phyloP scores from a whole-genome alignment of 2,888 invertebrate genomes.

The Heliconius sara region DNA sequence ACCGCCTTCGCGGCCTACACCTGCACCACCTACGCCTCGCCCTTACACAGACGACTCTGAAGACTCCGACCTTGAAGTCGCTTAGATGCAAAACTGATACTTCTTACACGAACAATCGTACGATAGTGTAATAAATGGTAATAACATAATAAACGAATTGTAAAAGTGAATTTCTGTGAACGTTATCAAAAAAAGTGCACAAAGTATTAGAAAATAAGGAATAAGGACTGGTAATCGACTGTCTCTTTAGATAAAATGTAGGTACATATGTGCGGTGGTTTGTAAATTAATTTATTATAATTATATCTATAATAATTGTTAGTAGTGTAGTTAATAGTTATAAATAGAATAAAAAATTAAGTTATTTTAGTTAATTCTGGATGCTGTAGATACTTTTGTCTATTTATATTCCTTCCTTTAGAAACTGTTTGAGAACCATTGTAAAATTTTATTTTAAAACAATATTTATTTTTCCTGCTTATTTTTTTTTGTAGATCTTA shows the following conservation, averaged over 20 bases:
- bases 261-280: not conserved
- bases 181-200: slow-evolving; percentile 37
- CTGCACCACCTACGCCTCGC: slow-evolving; percentile 66
- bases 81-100: slow-evolving; percentile 74
- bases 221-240: slow-evolving; percentile 31
- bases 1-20: slow-evolving; percentile 53
- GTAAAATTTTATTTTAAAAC: not conserved
- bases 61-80: slow-evolving; percentile 92
- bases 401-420: not conserved
- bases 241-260: slow-evolving; percentile 15
- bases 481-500: not conserved
- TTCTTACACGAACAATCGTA: not conserved
- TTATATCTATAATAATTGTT: slow-evolving; percentile 23
- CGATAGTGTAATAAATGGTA: not conserved
- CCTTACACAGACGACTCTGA: slow-evolving; percentile 87
- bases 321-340: slow-evolving; percentile 11
- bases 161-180: slow-evolving; percentile 31
- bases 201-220: slow-evolving; percentile 38
- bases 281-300: slow-evolving; percentile 16
- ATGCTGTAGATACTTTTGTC: not conserved
- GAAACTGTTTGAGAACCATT: not conserved
- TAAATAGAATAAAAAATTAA: slow-evolving; percentile 6
- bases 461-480: not conserved
- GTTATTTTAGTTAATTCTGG: slow-evolving; percentile 18
- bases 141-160: not conserved